Evolutionary conservation across 2,113 vertebrate genomes (phyloP).

Genomic region (Erinaceus europaeus): DNA sequence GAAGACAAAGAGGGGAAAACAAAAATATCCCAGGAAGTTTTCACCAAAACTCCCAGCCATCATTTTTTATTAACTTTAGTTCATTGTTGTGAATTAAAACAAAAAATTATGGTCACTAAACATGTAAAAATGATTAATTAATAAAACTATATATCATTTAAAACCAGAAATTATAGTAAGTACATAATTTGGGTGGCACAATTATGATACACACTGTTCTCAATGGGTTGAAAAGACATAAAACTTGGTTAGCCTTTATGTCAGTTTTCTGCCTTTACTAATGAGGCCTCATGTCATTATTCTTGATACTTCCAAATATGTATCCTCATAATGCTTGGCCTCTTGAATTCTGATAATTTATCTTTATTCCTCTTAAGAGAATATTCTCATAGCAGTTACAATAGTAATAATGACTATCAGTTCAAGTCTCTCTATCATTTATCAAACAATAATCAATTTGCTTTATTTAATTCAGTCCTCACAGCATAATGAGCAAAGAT

Average conservation of each 20-base stretch:
- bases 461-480: slow-evolving; percentile 2
- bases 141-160: not conserved
- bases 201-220: not conserved
- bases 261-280: not conserved
- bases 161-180: not conserved
- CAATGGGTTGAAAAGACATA: not conserved
- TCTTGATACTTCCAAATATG: not conserved
- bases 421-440: not conserved
- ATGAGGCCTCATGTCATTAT: not conserved
- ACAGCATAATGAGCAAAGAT: not conserved
- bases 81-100: not conserved
- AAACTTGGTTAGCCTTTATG: not conserved
- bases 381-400: not conserved
- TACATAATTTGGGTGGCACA: not conserved
- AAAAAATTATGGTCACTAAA: not conserved
- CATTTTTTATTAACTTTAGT: not conserved
- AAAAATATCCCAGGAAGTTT: too few species aligned
- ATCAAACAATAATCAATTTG: not conserved
- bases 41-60: fast-evolving
- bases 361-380: not conserved
- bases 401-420: not conserved
- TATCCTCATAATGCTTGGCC: not conserved
- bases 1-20: not conserved
- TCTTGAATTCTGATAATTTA: not conserved
- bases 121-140: not conserved